Base-by-base conservation (phyloP, 2,797 vertebrate species). In the Triplophysa bombifrons region DNA sequence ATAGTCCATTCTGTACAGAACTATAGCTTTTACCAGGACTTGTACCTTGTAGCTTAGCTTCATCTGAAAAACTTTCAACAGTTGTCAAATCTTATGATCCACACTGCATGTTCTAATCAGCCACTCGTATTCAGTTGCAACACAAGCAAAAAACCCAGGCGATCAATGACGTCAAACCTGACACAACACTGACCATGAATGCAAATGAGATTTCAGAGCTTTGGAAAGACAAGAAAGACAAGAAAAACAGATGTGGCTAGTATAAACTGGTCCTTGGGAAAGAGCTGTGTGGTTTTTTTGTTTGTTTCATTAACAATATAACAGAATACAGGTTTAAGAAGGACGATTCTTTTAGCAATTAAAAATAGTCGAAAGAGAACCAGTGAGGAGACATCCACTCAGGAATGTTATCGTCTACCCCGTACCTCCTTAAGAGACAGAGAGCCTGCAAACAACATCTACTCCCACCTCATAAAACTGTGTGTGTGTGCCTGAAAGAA, bases 401-500 rank as follows among this genome's bases (percentile, higher is more conserved):
- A 61, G 60, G 6, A 79, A 51, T 44, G 76, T 10, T 72, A 50
- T 80, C 70, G 14, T 67, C 69, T 41, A 65, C n/a, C 78, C 50
- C 41, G 60, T 69, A 25, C 72, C 71, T 51, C 41, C 64, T 66
- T 70, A 61, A 80, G 50, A 76, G 48, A 75, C 60, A 53, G 64
- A 80, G 78, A 74, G 71, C 80, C 82, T 85, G 84, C 80, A 82
- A 84, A 84, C 76, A 72, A 80, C 77, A 85, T 84, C 77, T 80
- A 79, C 80, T 84, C 70, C 75, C 72, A 81, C 83, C 84, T 85
- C 83, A 84, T 84, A 84, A 85, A 84, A 69, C 67, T 64, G 44
- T 68, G 50, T 60, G 48, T 56, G 68, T 76, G 69, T 71, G 63
- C 66, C 34, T 41, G 74, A 72, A 71, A 58, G 27, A 74, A 72